Base-by-base conservation (phyloP, 2,113 vertebrate genomes). In the Orycteropus afer region DNA sequence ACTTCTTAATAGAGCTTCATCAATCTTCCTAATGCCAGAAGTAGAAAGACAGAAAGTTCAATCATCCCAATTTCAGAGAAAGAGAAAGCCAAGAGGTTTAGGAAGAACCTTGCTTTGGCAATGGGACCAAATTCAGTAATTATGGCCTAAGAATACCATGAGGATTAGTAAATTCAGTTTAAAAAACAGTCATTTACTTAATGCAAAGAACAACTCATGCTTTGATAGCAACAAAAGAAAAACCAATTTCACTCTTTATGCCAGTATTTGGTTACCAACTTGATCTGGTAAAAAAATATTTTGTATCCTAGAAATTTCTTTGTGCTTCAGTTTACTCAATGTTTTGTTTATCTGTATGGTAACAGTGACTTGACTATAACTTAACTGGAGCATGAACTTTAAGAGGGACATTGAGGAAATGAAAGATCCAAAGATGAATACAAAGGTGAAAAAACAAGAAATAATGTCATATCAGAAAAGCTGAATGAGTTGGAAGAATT, bases 1-100 rank as follows among this genome's bases (percentile, higher is more conserved):
- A 95, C 76, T 95, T 86, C 67, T 94, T 92, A 95, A 90, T 32
- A 90, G 32, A 86, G 79, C 42, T 87, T 90, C 81, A 95, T 97
- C 90, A 92, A 90, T 92, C 96, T 96, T 95, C 53, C 76, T 63
- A 96, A 95, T 10, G 74, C 55, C 32, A 69, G 61, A 67, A 14
- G 81, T 91, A 67, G 85, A 37, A 3, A 40, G 57, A 63, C 65
- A 55, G 61, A 90, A 85, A 92, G 82, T 86, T 86, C 59, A 90
- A 93, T 92, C 90, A 95, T 80, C 89, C 63, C 47, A 69, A 53
- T 91, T 95, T 94, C 91, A 90, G 0, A 80, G 65, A 86, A 93
- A 27, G 25, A 88, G 74, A 92, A 96, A 96, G 40, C 10, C n/a
- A 96, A 40, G 45, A 40, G 51, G 45, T 76, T 90, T 51, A 67